These are phyloP conservation scores for Pterostichus madidus DNA, from an alignment of 2,888 invertebrate species.

Conservation along the genomic window DNA sequence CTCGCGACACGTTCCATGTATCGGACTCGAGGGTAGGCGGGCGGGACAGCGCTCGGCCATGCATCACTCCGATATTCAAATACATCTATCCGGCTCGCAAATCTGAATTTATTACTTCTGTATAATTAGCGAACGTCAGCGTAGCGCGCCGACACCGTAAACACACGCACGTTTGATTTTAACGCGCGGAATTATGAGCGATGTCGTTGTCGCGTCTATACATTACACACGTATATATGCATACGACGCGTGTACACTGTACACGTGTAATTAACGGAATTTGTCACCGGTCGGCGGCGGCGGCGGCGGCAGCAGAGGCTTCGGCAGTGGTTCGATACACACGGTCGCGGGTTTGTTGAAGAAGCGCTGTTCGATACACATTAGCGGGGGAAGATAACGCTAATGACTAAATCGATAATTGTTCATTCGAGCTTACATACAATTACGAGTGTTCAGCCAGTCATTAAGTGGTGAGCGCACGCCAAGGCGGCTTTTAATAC, in stretches of 20 bases:
- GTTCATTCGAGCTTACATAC: constrained; percentile 75
- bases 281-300: constrained; percentile 36
- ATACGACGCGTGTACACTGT: background rate
- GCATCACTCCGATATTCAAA: constrained; percentile 75
- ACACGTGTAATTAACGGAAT: constrained; percentile 58
- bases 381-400: constrained; percentile 73
- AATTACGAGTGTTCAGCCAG: constrained; percentile 75
- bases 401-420: constrained; percentile 78
- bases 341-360: constrained; percentile 7
- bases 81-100: constrained; percentile 75
- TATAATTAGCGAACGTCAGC: constrained; percentile 74
- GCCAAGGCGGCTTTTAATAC: constrained; percentile 46
- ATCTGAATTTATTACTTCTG: constrained; percentile 76
- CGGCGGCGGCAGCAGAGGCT: too few species aligned
- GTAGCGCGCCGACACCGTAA: constrained; percentile 70
- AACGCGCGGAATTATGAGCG: constrained; percentile 59
- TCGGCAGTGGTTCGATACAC: background rate
- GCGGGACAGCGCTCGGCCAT: constrained; percentile 18
- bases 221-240: constrained; percentile 51
- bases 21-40: background rate
- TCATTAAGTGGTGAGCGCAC: constrained; percentile 67
- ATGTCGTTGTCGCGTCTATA: constrained; percentile 54
- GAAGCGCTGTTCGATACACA: constrained; percentile 55
- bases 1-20: constrained; percentile 38
- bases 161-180: constrained; percentile 59